Evolutionary conservation across 2,797 vertebrate genomes (phyloP).

Genomic region (Kryptopterus vitreolus): DNA sequence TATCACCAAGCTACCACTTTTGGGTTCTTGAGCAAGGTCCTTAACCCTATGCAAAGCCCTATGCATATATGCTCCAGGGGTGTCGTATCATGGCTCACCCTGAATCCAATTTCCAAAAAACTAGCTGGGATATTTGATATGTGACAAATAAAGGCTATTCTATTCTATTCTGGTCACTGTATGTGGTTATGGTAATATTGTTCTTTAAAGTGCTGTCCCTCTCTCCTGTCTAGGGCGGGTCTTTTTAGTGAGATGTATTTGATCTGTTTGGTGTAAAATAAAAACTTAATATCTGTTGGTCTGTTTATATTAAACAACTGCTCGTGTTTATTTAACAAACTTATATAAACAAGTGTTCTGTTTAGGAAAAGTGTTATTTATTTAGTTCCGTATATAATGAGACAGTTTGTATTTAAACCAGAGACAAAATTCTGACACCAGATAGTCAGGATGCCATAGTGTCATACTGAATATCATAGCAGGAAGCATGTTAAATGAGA

Average conservation of each 20-base stretch:
- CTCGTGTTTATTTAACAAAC: not conserved
- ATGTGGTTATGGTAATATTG: not conserved
- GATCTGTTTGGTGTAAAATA: not conserved
- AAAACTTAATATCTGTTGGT: not conserved
- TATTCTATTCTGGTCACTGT: no score
- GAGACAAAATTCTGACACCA: no score
- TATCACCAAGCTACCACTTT: no score
- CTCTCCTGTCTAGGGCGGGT: not conserved
- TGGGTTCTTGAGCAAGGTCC: no score
- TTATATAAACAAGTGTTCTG: no score
- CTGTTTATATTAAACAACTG: not conserved
- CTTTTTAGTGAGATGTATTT: not conserved
- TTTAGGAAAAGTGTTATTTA: no score
- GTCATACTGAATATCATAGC: not conserved
- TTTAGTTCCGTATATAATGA: not conserved
- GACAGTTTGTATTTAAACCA: not conserved
- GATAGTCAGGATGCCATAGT: not conserved
- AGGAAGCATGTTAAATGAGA: not conserved
- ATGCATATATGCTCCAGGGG: no score
- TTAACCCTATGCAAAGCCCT: no score
- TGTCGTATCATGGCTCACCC: no score
- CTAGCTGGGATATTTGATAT: no score
- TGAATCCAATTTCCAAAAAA: no score
- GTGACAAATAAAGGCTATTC: no score
- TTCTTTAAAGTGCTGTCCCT: not conserved